Percentiles rank a stretch among this genome's conserved stretches.
Conservation (phyloP, 2,797 vertebrate genomes). For the Catostomus latipinnis region DNA sequence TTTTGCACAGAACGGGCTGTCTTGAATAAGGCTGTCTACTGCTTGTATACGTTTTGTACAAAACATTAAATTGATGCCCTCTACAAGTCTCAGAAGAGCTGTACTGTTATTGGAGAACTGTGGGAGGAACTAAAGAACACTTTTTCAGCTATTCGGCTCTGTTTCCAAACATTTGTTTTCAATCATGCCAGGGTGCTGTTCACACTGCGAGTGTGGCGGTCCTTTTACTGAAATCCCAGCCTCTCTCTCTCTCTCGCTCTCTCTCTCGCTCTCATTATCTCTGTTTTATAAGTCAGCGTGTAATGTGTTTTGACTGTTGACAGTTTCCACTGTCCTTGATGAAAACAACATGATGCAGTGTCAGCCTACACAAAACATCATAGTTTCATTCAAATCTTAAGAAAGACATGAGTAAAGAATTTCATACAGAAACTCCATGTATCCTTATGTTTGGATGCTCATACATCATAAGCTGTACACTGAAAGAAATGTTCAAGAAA, state of each 20-base stretch:
- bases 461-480: constrained; percentile 7
- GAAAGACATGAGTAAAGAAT: constrained; percentile 50
- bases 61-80: neutral
- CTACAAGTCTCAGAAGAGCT: neutral
- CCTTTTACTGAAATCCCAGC: constrained; percentile 10
- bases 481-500: constrained; percentile 11
- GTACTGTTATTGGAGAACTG: constrained; percentile 20
- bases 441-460: constrained; percentile 8
- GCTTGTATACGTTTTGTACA: constrained; percentile 13
- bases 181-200: constrained; percentile 1
- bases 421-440: constrained; percentile 34
- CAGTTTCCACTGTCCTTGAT: neutral
- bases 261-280: neutral
- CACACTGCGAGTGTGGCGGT: constrained; percentile 4
- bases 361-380: neutral
- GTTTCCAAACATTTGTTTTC: constrained; percentile 45
- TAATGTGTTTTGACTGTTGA: neutral
- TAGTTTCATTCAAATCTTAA: neutral
- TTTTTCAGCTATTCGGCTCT: neutral
- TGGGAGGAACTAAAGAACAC: constrained; percentile 24
- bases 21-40: neutral
- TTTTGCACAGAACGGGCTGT: neutral
- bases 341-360: neutral
- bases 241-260: neutral
- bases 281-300: neutral